These are phyloP conservation scores for Rotaria magnacalcarata DNA, from an alignment of 2,888 invertebrate species.

Conservation along the genomic window DNA sequence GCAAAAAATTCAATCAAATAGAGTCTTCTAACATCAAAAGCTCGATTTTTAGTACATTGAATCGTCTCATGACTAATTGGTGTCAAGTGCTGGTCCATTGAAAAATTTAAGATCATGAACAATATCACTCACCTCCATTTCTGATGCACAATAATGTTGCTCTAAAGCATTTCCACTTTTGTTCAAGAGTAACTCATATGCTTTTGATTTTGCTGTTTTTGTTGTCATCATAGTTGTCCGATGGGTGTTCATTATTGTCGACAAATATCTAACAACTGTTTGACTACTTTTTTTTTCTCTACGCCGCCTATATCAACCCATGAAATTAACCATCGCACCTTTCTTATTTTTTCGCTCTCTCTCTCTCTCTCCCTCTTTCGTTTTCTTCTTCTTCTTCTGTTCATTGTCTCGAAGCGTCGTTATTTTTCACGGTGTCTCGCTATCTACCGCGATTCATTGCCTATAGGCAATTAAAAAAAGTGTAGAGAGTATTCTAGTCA, in stretches of 20 bases:
- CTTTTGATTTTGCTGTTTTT: background rate
- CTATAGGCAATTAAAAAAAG: background rate
- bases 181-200: background rate
- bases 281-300: background rate
- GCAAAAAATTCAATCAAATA: too few species aligned
- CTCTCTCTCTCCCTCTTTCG: too few species aligned
- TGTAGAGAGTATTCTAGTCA: background rate
- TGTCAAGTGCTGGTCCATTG: too few species aligned
- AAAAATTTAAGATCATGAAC: background rate
- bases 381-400: background rate
- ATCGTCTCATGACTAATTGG: too few species aligned
- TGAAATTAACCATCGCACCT: slow-evolving; percentile 4
- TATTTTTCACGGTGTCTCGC: slow-evolving; percentile 20
- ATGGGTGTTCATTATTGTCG: background rate
- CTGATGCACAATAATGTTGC: background rate
- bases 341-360: background rate
- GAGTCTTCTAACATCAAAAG: too few species aligned
- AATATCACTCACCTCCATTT: background rate
- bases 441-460: background rate
- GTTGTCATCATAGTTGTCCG: background rate
- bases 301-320: background rate
- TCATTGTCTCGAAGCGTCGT: slow-evolving; percentile 12
- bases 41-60: too few species aligned
- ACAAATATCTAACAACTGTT: background rate
- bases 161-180: background rate